phyloP scores from a whole-genome alignment of 2,113 vertebrate genomes.

The Pristiophorus japonicus region DNA sequence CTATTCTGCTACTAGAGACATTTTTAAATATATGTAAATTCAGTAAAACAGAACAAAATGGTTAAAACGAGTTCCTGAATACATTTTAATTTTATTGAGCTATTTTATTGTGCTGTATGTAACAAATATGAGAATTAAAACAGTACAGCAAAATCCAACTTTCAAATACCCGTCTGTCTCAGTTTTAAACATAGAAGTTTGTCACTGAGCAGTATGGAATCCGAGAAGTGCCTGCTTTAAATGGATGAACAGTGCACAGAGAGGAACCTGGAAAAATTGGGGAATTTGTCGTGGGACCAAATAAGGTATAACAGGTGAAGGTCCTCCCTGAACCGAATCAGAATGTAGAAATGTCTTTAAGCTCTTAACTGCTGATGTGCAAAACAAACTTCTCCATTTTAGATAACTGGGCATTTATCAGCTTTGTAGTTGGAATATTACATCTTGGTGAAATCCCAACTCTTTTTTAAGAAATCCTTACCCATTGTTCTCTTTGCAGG shows the following conservation, averaged over 20 bases:
- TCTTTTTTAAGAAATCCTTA: not conserved
- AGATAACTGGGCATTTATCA: not conserved
- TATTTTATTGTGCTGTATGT: not conserved
- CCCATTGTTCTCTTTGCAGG: slow-evolving; percentile 51
- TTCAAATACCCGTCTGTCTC: not conserved
- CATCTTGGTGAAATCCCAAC: not conserved
- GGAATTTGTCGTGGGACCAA: not conserved
- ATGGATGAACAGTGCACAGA: not conserved
- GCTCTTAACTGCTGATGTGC: not conserved
- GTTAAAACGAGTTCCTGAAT: not conserved
- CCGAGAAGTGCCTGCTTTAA: not conserved
- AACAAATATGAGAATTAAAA: not conserved
- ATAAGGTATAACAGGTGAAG: not conserved
- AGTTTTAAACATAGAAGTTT: not conserved
- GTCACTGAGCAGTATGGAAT: not conserved
- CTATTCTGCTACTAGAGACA: not conserved
- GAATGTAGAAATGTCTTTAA: not conserved
- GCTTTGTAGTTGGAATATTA: not conserved
- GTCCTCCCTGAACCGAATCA: not conserved
- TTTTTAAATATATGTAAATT: not conserved
- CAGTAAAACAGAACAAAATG: not conserved
- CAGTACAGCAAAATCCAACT: not conserved
- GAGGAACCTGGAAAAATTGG: not conserved
- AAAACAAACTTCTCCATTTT: not conserved
- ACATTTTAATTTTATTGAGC: not conserved